Evolutionary conservation across 2,113 vertebrate species (phyloP).

Genomic region (Chauna torquata): DNA sequence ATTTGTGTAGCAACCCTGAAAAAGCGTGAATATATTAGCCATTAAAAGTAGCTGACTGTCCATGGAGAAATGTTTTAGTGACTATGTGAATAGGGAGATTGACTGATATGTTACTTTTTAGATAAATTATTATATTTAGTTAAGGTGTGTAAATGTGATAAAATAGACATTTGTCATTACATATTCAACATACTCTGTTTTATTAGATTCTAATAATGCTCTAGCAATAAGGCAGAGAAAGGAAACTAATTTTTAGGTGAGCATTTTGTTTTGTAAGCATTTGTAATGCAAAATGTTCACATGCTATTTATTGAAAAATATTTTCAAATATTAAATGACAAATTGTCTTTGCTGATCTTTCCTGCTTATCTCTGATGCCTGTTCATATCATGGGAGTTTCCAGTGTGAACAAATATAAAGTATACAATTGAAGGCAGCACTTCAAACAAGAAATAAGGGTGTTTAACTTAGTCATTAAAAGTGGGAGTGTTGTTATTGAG

Average conservation of each 20-base stretch:
- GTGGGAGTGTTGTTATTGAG: slow-evolving; percentile 4
- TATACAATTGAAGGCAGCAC: slow-evolving; percentile 1
- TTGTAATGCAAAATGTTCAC: background rate
- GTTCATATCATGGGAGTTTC: background rate
- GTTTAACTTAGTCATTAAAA: slow-evolving; percentile 41
- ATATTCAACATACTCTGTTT: background rate
- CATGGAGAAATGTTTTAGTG: background rate
- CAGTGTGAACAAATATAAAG: background rate
- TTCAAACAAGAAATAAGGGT: slow-evolving; percentile 46
- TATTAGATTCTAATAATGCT: background rate
- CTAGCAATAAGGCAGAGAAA: background rate
- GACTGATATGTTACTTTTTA: background rate
- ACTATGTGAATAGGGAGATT: background rate
- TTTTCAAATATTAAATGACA: background rate
- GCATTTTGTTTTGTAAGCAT: background rate
- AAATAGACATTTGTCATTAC: background rate
- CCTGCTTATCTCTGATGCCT: background rate
- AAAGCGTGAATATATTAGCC: background rate
- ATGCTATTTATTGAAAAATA: background rate
- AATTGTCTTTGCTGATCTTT: background rate
- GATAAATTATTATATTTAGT: background rate
- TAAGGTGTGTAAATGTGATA: background rate
- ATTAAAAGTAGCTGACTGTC: background rate
- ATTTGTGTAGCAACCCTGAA: slow-evolving; percentile 10
- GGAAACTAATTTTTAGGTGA: background rate